phyloP scores from a whole-genome alignment of 2,888 invertebrate species.

The Linnaemya tessellans region DNA sequence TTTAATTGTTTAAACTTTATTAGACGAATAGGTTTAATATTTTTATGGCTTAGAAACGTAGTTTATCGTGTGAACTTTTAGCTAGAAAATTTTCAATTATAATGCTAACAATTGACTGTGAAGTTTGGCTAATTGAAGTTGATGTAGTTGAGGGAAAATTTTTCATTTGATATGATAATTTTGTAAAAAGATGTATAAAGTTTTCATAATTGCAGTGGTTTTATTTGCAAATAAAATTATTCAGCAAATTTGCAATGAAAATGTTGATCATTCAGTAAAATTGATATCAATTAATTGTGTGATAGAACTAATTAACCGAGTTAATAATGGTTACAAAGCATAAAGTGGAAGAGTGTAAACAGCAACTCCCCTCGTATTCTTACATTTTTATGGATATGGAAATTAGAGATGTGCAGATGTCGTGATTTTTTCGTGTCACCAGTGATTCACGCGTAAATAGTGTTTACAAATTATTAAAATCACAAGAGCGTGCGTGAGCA shows the following conservation, averaged over 20 bases:
- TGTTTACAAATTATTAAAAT: too few species aligned
- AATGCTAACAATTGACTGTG: background rate
- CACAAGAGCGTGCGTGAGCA: too few species aligned
- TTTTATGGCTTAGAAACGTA: background rate
- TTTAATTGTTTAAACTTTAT: slow-evolving; percentile 15
- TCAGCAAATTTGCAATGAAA: too few species aligned
- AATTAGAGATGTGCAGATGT: too few species aligned
- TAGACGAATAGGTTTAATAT: background rate
- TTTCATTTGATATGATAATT: background rate
- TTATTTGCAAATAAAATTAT: too few species aligned
- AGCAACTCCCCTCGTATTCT: background rate
- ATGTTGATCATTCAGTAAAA: too few species aligned
- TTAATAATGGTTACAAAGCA: too few species aligned
- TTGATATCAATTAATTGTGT: too few species aligned
- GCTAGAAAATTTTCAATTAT: background rate
- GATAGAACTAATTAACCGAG: too few species aligned
- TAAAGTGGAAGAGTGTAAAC: too few species aligned
- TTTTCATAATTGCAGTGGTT: background rate
- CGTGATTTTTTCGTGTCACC: too few species aligned
- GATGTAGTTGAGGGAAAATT: background rate
- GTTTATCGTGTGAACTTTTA: slow-evolving; percentile 26
- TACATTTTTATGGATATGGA: background rate
- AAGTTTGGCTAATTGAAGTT: background rate
- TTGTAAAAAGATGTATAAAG: background rate
- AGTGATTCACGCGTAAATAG: too few species aligned